These are phyloP conservation scores for Brachionus angularis DNA, from an alignment of 1,140 invertebrate genomes.

Conservation along the genomic window DNA sequence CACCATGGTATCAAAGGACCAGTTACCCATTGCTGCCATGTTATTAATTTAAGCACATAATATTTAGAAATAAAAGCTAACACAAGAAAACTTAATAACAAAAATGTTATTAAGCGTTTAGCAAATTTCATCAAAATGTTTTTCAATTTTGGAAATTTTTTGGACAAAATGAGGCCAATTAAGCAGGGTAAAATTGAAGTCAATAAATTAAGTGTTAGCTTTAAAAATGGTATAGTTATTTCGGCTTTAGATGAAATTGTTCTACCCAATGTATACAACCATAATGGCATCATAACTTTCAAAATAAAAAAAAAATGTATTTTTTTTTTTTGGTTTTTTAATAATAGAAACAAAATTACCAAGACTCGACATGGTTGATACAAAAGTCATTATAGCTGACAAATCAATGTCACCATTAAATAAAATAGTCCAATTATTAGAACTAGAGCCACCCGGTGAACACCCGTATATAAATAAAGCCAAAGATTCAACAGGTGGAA, in stretches of 20 bases:
- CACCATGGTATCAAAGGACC: slow-evolving; percentile 68
- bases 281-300: slow-evolving; percentile 43
- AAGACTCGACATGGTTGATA: slow-evolving; percentile 39
- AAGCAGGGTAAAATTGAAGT: slow-evolving; percentile 30
- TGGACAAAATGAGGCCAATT: slow-evolving; percentile 12
- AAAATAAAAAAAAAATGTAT: background rate
- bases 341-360: background rate
- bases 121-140: slow-evolving; percentile 45
- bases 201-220: slow-evolving; percentile 7
- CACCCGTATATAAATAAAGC: slow-evolving; percentile 43
- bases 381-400: slow-evolving; percentile 40
- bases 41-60: slow-evolving; percentile 38
- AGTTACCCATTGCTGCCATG: slow-evolving; percentile 67
- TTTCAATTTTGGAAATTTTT: slow-evolving; percentile 17
- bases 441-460: slow-evolving; percentile 34
- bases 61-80: slow-evolving; percentile 5
- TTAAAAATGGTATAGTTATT: slow-evolving; percentile 31
- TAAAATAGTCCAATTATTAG: slow-evolving; percentile 44
- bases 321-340: slow-evolving; percentile 1
- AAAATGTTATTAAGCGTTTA: slow-evolving; percentile 72
- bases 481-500: background rate
- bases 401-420: slow-evolving; percentile 44
- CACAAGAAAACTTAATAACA: slow-evolving; percentile 74
- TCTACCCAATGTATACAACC: slow-evolving; percentile 39
- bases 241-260: background rate